Conservation (phyloP, 2,113 vertebrate genomes). For the Leptosomus discolor region DNA sequence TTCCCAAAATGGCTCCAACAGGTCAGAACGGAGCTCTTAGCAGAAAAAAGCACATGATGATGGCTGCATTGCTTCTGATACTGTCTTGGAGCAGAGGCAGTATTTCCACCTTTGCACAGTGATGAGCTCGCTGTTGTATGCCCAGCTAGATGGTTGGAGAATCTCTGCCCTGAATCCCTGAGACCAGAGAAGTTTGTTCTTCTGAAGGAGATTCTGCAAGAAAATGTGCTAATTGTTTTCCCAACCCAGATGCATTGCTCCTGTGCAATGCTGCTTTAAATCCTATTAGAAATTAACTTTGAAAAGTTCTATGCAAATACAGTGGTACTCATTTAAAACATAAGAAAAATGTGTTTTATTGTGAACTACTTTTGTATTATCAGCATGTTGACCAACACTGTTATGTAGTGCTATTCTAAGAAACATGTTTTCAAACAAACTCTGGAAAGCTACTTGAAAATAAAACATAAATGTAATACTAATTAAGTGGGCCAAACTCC, state of each 20-base stretch:
- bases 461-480: not conserved
- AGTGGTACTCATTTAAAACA: not conserved
- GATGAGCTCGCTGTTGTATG: not conserved
- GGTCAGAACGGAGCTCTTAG: not conserved
- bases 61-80: not conserved
- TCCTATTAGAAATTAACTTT: not conserved
- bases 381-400: not conserved
- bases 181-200: not conserved
- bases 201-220: not conserved
- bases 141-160: not conserved
- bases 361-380: not conserved
- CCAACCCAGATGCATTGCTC: not conserved
- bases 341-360: not conserved
- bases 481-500: not conserved
- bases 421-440: not conserved
- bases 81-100: not conserved
- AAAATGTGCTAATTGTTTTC: not conserved
- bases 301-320: not conserved
- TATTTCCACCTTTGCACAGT: not conserved
- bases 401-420: not conserved
- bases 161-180: not conserved
- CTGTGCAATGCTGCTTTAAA: not conserved
- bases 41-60: not conserved
- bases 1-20: not conserved
- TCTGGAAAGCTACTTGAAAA: not conserved